These are phyloP conservation scores for Nyctalus aviator DNA, from an alignment of 2,797 vertebrate species.

Conservation along the genomic window DNA sequence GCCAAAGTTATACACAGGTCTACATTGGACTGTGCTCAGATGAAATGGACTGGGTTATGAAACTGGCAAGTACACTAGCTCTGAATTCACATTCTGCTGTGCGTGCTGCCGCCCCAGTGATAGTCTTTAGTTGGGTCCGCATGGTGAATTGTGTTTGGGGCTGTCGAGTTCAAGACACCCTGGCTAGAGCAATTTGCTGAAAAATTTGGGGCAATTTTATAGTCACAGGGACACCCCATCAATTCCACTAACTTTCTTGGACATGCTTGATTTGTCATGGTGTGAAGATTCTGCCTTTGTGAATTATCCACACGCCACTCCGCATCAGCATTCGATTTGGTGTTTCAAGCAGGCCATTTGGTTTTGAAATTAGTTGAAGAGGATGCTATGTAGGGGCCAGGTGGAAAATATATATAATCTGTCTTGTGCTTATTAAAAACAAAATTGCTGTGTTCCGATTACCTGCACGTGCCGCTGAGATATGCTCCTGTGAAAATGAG, in stretches of 20 bases:
- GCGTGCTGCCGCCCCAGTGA: background rate
- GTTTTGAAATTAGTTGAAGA: conserved; percentile 81
- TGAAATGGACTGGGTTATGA: background rate
- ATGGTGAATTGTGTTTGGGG: conserved; percentile 30
- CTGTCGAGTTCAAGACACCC: conserved; percentile 40
- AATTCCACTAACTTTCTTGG: conserved; percentile 65
- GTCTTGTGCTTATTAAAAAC: conserved; percentile 70
- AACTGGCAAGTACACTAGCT: background rate
- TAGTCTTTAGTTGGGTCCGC: background rate
- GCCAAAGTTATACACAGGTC: background rate
- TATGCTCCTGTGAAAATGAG: conserved; percentile 77
- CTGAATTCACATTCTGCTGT: background rate
- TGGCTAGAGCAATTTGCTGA: conserved; percentile 72
- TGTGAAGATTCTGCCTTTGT: conserved; percentile 74
- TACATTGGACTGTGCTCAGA: background rate
- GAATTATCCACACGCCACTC: conserved; percentile 74
- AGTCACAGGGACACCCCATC: conserved; percentile 58
- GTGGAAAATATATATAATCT: conserved; percentile 70
- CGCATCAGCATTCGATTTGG: conserved; percentile 77
- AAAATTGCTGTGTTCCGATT: conserved; percentile 78
- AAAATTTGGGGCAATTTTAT: conserved; percentile 65
- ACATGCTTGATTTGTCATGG: conserved; percentile 67
- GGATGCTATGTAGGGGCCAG: conserved; percentile 74
- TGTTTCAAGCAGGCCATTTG: conserved; percentile 77
- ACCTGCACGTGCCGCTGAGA: conserved; percentile 71